Evolutionary conservation across 64 coral and sea anemone genomes (phyloP).

Genomic region (Actinia tenebrosa): DNA sequence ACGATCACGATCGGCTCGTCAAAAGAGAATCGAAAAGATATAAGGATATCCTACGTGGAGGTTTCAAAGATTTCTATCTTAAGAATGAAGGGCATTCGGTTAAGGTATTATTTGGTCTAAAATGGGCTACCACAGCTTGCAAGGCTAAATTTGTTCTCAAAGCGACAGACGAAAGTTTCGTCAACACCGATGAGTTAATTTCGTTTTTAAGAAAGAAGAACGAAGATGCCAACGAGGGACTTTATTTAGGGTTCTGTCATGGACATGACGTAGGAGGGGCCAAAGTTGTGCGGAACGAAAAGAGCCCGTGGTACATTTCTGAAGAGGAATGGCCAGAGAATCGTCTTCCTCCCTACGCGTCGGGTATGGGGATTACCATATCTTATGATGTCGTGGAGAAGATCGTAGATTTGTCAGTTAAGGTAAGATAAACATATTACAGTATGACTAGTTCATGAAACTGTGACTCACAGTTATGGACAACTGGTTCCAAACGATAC

Average conservation of each 20-base stretch:
- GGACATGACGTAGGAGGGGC: constrained; percentile 44
- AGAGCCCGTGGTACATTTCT: constrained; percentile 75
- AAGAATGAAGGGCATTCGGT: constrained; percentile 78
- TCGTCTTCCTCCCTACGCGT: constrained; percentile 50
- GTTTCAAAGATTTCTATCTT: constrained; percentile 59
- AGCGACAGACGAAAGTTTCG: constrained; percentile 65
- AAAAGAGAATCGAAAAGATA: constrained; percentile 62
- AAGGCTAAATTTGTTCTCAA: constrained; percentile 60
- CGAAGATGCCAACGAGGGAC: background rate
- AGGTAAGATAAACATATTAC: constrained; percentile 24
- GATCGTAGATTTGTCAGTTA: constrained; percentile 33
- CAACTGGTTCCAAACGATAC: too few species aligned
- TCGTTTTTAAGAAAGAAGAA: constrained; percentile 42
- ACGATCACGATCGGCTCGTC: constrained; percentile 60
- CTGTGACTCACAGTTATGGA: background rate
- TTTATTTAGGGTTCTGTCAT: constrained; percentile 74
- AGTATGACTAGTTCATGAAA: background rate
- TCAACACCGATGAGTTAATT: constrained; percentile 55
- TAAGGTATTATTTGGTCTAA: constrained; percentile 62
- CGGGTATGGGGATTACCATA: constrained; percentile 61
- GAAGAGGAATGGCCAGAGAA: constrained; percentile 49
- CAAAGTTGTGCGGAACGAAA: constrained; percentile 47
- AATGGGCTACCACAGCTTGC: constrained; percentile 62
- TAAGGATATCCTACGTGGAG: constrained; percentile 71
- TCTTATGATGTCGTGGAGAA: constrained; percentile 61